Conservation (phyloP, 2,888 invertebrate species). For the Hypselothyrea guttata region DNA sequence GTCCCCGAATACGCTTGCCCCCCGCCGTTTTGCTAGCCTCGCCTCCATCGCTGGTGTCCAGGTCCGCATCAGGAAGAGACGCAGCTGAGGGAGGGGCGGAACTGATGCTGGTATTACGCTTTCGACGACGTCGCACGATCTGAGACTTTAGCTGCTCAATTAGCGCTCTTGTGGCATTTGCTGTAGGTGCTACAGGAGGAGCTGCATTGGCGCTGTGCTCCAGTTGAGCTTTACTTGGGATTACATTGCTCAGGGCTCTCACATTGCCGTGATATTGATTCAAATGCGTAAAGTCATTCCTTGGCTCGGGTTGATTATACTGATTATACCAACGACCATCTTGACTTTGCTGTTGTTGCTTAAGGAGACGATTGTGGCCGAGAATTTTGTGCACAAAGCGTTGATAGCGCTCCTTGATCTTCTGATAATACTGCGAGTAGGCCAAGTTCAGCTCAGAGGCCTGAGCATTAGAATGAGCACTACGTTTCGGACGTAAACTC, state of each 20-base stretch:
- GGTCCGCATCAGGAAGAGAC: slow-evolving; percentile 51
- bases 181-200: slow-evolving; percentile 6
- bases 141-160: slow-evolving; percentile 79
- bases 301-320: slow-evolving; percentile 67
- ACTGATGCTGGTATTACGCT: slow-evolving; percentile 56
- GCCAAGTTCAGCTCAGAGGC: slow-evolving; percentile 74
- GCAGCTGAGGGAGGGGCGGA: slow-evolving; percentile 29
- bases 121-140: slow-evolving; percentile 72
- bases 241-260: slow-evolving; percentile 68
- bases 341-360: slow-evolving; percentile 43
- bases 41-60: slow-evolving; percentile 60
- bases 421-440: slow-evolving; percentile 79
- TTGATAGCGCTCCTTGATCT: slow-evolving; percentile 79
- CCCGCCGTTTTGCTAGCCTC: slow-evolving; percentile 58
- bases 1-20: slow-evolving; percentile 83
- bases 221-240: slow-evolving; percentile 32
- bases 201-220: slow-evolving; percentile 39
- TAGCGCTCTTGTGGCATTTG: slow-evolving; percentile 43
- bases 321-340: slow-evolving; percentile 73
- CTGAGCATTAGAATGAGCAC: slow-evolving; percentile 35
- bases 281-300: slow-evolving; percentile 54
- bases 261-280: slow-evolving; percentile 35
- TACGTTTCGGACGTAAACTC: slow-evolving; percentile 44
- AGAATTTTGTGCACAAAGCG: slow-evolving; percentile 79
- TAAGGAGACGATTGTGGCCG: slow-evolving; percentile 58